Conservation (phyloP, 1,140 invertebrate species). For the Drosophila setifemur region DNA sequence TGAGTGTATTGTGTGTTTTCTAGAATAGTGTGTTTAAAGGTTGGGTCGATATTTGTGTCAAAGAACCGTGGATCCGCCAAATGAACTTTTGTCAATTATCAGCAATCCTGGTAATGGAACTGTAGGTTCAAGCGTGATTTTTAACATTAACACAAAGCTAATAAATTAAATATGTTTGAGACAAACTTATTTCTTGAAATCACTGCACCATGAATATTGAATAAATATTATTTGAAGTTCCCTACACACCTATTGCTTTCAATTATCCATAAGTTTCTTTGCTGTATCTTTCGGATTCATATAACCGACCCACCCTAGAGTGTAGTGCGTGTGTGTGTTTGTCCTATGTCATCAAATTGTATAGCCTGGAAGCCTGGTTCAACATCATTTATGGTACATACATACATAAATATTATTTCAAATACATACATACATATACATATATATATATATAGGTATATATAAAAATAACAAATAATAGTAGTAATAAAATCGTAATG, state of each 20-base stretch:
- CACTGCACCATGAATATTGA: too few relatives aligned
- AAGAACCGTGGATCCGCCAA: neutral
- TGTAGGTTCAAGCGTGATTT: too few relatives aligned
- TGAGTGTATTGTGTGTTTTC: constrained; percentile 10
- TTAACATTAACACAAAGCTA: too few relatives aligned
- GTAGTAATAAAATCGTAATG: constrained; percentile 76
- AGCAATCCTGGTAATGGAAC: too few relatives aligned
- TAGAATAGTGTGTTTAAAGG: constrained; percentile 1
- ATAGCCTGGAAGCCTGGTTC: constrained; percentile 74
- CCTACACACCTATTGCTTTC: too few relatives aligned
- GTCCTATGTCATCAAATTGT: constrained; percentile 50
- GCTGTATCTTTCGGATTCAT: neutral
- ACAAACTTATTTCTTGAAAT: too few relatives aligned
- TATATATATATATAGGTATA: constrained; percentile 48
- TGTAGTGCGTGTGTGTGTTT: constrained; percentile 9
- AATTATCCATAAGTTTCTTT: too few relatives aligned
- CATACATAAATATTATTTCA: constrained; percentile 75
- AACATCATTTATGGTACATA: constrained; percentile 72
- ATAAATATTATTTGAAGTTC: too few relatives aligned
- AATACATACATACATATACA: constrained; percentile 66
- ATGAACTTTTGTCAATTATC: neutral
- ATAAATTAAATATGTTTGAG: too few relatives aligned
- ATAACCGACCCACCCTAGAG: constrained; percentile 2
- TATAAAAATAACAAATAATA: constrained; percentile 81
- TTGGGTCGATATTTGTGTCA: neutral